These are phyloP conservation scores for Acronicta psi DNA, from an alignment of 2,888 invertebrate genomes.

Conservation along the genomic window DNA sequence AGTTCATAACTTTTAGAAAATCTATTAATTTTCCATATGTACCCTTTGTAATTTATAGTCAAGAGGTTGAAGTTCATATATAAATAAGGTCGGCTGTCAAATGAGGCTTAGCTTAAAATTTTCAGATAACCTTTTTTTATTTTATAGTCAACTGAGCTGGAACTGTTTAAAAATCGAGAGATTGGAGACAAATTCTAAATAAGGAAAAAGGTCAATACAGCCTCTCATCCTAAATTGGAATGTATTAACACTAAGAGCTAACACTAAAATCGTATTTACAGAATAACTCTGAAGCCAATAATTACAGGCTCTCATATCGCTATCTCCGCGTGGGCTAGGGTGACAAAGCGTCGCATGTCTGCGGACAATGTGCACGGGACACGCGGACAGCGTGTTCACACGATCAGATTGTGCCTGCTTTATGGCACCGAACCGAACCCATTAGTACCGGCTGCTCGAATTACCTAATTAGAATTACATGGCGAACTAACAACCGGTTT, in stretches of 20 bases:
- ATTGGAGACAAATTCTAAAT: too few relatives aligned
- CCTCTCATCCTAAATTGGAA: conserved; percentile 14
- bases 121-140: too few relatives aligned
- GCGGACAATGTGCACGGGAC: conserved; percentile 77
- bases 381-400: conserved; percentile 84
- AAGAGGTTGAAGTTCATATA: too few relatives aligned
- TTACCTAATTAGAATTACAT: conserved; percentile 88
- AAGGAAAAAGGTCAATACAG: too few relatives aligned
- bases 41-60: too few relatives aligned
- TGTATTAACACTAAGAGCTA: conserved; percentile 23
- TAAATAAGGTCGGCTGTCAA: too few relatives aligned
- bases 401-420: conserved; percentile 85
- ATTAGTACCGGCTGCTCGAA: conserved; percentile 82
- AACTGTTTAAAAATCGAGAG: too few relatives aligned
- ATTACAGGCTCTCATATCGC: conserved; percentile 56
- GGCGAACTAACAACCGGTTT: conserved; percentile 72
- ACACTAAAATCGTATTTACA: conserved; percentile 44
- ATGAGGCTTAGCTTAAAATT: too few relatives aligned
- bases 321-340: conserved; percentile 76
- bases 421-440: conserved; percentile 80
- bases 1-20: too few relatives aligned
- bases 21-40: too few relatives aligned
- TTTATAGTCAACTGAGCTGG: too few relatives aligned
- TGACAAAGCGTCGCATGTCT: conserved; percentile 87
- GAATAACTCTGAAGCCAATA: conserved; percentile 54